Evolutionary conservation across 2,888 invertebrate genomes (phyloP).

Genomic region (Steinernema carpocapsae): DNA sequence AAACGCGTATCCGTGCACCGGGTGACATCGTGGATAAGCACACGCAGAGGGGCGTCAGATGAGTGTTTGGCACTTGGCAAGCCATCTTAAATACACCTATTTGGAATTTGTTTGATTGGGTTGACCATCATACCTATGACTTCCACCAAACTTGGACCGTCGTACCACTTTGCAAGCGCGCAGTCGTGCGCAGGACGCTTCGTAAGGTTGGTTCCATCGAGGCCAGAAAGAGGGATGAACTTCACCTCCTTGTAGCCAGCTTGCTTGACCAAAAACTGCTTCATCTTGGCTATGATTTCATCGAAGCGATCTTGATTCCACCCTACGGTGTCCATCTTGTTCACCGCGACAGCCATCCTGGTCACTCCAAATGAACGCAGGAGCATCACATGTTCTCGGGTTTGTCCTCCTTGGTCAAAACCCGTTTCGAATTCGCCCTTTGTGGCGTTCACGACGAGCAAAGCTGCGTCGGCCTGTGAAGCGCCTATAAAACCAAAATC

Average conservation of each 20-base stretch:
- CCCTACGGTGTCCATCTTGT: constrained; percentile 92
- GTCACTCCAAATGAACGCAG: constrained; percentile 84
- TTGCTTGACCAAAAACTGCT: constrained; percentile 59
- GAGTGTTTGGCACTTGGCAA: constrained; percentile 84
- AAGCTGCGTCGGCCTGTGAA: constrained; percentile 94
- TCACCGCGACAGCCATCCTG: constrained; percentile 91
- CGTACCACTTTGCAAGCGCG: constrained; percentile 79
- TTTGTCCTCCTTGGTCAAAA: constrained; percentile 96
- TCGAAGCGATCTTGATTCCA: constrained; percentile 90
- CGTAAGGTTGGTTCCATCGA: constrained; percentile 90
- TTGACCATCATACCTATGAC: constrained; percentile 77
- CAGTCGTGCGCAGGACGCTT: constrained; percentile 75
- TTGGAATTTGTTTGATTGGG: not conserved
- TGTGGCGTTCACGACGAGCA: constrained; percentile 90
- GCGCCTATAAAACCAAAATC: constrained; percentile 76
- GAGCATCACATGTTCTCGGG: constrained; percentile 93
- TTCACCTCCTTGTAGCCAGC: constrained; percentile 56
- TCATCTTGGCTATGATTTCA: constrained; percentile 76
- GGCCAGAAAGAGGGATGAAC: constrained; percentile 87
- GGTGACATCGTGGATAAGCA: constrained; percentile 92
- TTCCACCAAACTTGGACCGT: constrained; percentile 82
- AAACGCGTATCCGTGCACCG: constrained; percentile 74
- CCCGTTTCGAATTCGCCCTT: constrained; percentile 98
- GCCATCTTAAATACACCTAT: constrained; percentile 73
- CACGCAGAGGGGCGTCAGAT: constrained; percentile 84